These are phyloP conservation scores for Nixonia krombeini DNA, from an alignment of 1,140 invertebrate species.

Conservation along the genomic window DNA sequence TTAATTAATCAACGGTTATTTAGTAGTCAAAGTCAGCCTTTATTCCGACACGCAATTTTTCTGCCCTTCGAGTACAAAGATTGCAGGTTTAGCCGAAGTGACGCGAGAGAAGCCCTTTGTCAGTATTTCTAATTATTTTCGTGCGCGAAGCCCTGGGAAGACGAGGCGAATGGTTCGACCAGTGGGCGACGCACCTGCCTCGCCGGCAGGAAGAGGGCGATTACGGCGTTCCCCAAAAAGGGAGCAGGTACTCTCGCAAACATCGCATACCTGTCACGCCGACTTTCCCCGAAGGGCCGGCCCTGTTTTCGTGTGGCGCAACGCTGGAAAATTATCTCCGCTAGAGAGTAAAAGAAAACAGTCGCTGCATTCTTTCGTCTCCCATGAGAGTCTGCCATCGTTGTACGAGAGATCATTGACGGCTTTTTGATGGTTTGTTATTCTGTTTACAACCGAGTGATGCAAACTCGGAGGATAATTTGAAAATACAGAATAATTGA, in stretches of 20 bases:
- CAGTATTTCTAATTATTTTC: conserved; percentile 27
- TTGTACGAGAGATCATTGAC: too few relatives aligned
- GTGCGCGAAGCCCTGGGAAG: conserved; percentile 22
- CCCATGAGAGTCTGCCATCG: too few relatives aligned
- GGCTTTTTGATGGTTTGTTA: too few relatives aligned
- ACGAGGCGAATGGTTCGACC: background rate
- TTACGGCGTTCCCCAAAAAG: conserved; percentile 46
- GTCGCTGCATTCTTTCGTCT: background rate
- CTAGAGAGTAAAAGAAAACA: too few relatives aligned
- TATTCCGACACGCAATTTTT: too few relatives aligned
- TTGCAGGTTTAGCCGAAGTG: conserved; percentile 17
- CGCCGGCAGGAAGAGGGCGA: conserved; percentile 43
- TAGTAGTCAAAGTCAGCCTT: too few relatives aligned
- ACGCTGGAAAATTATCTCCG: background rate
- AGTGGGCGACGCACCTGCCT: conserved; percentile 32
- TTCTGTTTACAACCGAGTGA: too few relatives aligned
- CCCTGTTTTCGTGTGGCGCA: background rate
- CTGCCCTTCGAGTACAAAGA: background rate
- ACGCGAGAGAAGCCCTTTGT: conserved; percentile 25
- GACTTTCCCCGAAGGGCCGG: conserved; percentile 22
- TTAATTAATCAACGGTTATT: too few relatives aligned
- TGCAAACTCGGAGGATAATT: too few relatives aligned
- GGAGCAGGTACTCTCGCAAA: conserved; percentile 18
- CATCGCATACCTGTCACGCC: conserved; percentile 23
- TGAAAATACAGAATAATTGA: too few relatives aligned